Conservation (phyloP, 2,888 invertebrate species). For the Coleophora flavipennella region DNA sequence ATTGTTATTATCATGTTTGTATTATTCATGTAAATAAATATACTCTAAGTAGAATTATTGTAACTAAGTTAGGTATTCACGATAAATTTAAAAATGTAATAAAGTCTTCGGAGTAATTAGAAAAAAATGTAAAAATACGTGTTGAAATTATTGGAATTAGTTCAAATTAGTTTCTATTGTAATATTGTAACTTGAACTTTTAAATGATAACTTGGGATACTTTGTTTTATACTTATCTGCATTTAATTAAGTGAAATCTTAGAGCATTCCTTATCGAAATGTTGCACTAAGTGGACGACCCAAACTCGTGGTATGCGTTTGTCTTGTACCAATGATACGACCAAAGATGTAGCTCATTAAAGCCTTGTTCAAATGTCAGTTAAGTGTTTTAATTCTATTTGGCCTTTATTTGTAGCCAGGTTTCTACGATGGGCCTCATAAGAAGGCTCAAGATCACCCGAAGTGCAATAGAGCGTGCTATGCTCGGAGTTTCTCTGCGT, state of each 20-base stretch:
- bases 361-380: slow-evolving; percentile 50
- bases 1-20: slow-evolving; percentile 60
- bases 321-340: slow-evolving; percentile 77
- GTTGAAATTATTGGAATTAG: slow-evolving; percentile 40
- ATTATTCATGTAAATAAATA: slow-evolving; percentile 65
- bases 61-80: slow-evolving; percentile 23
- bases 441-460: no score
- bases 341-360: slow-evolving; percentile 76
- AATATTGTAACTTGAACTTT: slow-evolving; percentile 27
- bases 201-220: slow-evolving; percentile 23
- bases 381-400: no score
- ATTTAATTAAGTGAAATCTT: slow-evolving; percentile 43
- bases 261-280: slow-evolving; percentile 43
- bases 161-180: slow-evolving; percentile 55
- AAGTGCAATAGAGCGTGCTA: no score
- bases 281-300: slow-evolving; percentile 23
- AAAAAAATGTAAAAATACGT: slow-evolving; percentile 37
- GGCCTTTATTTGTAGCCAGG: no score
- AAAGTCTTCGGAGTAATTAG: slow-evolving; percentile 3
- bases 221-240: slow-evolving; percentile 34
- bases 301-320: slow-evolving; percentile 36
- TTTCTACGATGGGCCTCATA: no score
- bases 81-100: neutral
- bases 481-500: no score
- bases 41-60: slow-evolving; percentile 47